phyloP scores from a whole-genome alignment of 2,113 vertebrate species.

The Silurus meridionalis region DNA sequence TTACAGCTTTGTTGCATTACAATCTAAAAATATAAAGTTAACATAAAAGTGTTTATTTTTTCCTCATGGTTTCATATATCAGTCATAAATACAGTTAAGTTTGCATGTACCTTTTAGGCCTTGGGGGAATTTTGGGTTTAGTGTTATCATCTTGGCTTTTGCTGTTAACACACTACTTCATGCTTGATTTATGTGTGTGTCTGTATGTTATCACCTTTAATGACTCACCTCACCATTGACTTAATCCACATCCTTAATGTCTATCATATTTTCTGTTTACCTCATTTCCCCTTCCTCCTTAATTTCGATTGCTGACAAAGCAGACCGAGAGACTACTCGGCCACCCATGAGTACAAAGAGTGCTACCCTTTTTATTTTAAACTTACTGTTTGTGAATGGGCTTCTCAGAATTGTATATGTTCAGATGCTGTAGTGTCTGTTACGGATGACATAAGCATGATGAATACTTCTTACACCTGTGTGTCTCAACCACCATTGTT shows the following conservation, averaged over 20 bases:
- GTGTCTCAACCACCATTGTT: slow-evolving; percentile 45
- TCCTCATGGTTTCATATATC: background rate
- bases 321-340: slow-evolving; percentile 47
- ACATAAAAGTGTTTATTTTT: background rate
- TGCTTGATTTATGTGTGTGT: background rate
- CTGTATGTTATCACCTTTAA: background rate
- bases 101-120: background rate
- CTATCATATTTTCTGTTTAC: slow-evolving; percentile 7
- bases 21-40: background rate
- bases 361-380: slow-evolving; percentile 45
- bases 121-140: background rate
- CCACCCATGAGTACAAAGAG: slow-evolving; percentile 61
- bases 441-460: background rate
- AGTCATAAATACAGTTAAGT: slow-evolving; percentile 10
- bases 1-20: background rate
- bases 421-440: slow-evolving; percentile 27
- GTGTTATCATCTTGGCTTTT: background rate
- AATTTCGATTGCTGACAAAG: slow-evolving; percentile 33
- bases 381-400: slow-evolving; percentile 43
- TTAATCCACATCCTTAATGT: background rate
- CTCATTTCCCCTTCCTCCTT: slow-evolving; percentile 3
- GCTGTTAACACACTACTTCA: background rate
- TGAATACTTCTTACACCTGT: slow-evolving; percentile 52
- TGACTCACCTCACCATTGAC: background rate
- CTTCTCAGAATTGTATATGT: slow-evolving; percentile 21